Conservation (phyloP, 2,797 vertebrate species). For the Smutsia temminckii region DNA sequence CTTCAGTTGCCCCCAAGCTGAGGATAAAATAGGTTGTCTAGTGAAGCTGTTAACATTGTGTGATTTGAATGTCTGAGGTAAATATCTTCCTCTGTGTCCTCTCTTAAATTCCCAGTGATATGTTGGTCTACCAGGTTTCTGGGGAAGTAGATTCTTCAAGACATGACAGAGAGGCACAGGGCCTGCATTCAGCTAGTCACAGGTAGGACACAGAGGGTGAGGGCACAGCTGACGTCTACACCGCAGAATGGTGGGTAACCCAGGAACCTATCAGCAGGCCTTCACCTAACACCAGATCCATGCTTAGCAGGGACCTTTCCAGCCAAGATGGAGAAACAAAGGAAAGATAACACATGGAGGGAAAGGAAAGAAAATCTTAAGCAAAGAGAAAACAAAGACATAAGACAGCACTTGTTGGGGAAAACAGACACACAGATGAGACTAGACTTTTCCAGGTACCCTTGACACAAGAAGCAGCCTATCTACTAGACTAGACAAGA, state of each 20-base stretch:
- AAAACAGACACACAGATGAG: not conserved
- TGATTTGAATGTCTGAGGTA: not conserved
- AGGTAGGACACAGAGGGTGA: not conserved
- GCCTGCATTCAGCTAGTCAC: not conserved
- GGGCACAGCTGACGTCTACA: not conserved
- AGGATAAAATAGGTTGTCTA: not conserved
- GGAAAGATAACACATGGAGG: not conserved
- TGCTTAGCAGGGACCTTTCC: not conserved
- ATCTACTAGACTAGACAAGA: not conserved
- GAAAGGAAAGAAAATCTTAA: not conserved
- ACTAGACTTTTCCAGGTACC: not conserved
- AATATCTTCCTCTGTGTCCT: not conserved
- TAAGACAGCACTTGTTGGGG: not conserved
- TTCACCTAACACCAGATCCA: not conserved
- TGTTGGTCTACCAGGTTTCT: not conserved
- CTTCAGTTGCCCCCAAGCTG: not conserved
- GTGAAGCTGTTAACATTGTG: not conserved
- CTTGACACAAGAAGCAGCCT: not conserved
- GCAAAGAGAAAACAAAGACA: not conserved
- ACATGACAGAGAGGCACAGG: not conserved
- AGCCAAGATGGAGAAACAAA: not conserved
- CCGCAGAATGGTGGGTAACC: not conserved
- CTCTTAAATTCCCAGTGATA: not conserved
- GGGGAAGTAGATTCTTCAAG: not conserved
- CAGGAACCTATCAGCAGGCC: not conserved